Base-by-base conservation (phyloP, 92 coral and sea anemone species). In the Actinostola sp. region DNA sequence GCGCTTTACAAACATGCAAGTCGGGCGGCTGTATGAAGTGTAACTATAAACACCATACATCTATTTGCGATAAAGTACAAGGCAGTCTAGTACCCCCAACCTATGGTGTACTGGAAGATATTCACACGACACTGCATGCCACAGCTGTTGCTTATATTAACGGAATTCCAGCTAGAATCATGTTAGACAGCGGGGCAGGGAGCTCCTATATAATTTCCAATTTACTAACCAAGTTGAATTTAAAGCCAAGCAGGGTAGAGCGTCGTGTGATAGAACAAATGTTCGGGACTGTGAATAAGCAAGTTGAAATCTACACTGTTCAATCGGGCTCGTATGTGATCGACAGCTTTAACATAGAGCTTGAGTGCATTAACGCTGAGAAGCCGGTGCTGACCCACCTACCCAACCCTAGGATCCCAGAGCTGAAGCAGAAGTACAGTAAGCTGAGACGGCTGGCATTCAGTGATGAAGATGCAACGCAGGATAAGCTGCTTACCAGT, bases 111-210 rank as follows among this genome's bases (percentile, higher is more conserved):
- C 6, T 36, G 42, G 28, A 39, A 19, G 84, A 69, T 19, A 29
- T 41, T 32, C 70, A 59, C 38, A 82, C 72, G 0, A 82, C 77
- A 6, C 58, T 82, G 41, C 82, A 75, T 82, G 66, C 87, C 35
- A 73, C 87, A 28, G 82, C 70, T 17, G 32, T 82, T 12, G 78
- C 83, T 5, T 58, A 67, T 31, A 48, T 76, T 29, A 82, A 82
- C 76, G 88, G 83, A 28, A 55, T 68, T 38, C 66, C 34, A 23
- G 73, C 78, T 4, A 64, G 78, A 36, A 42, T 75, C 49, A 82
- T 82, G 83, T 53, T 82, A 15, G 87, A 82, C 63, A 82, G 73
- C 10, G 78, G 88, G 36, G 87, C 82, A 32, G 76, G 87, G 38
- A 82, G 82, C 66, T 82, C 77, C 31, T 82, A 82, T 56, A 82